Evolutionary conservation across 1,140 invertebrate species (phyloP).

Genomic region (Araneus ventricosus): DNA sequence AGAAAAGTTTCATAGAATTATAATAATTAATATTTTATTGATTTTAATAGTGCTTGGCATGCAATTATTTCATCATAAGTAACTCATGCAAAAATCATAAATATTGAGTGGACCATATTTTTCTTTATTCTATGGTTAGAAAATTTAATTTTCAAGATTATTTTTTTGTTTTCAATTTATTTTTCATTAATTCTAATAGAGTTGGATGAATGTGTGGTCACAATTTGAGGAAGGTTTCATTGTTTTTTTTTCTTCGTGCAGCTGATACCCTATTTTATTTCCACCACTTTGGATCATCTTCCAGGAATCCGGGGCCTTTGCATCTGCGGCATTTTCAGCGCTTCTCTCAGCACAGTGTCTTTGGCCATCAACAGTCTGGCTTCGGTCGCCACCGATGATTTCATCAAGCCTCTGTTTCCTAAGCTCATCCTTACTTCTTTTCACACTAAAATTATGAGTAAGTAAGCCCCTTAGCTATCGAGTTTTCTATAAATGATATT

Average conservation of each 20-base stretch:
- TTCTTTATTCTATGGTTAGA: too few species aligned
- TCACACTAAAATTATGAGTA: conserved; percentile 30
- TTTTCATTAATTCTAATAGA: too few species aligned
- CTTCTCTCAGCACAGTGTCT: conserved; percentile 92
- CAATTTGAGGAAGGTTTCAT: neutral
- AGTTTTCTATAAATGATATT: too few species aligned
- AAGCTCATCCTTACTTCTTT: neutral
- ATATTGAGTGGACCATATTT: too few species aligned
- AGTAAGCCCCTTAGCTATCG: neutral
- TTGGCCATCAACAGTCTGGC: conserved; percentile 94
- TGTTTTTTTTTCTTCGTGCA: conserved; percentile 80
- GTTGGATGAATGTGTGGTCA: too few species aligned
- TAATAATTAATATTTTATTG: too few species aligned
- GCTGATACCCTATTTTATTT: conserved; percentile 88
- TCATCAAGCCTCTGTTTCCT: conserved; percentile 81
- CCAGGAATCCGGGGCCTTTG: conserved; percentile 89
- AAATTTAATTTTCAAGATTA: too few species aligned
- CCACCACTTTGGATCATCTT: conserved; percentile 85
- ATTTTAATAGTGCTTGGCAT: too few species aligned
- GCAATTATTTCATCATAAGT: too few species aligned
- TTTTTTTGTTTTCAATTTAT: too few species aligned
- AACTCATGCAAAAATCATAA: too few species aligned
- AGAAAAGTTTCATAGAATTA: too few species aligned
- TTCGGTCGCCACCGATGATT: conserved; percentile 93
- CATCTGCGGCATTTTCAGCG: conserved; percentile 90